Evolutionary conservation across 2,113 vertebrate species (phyloP).

Genomic region (Thamnophis sirtalis): DNA sequence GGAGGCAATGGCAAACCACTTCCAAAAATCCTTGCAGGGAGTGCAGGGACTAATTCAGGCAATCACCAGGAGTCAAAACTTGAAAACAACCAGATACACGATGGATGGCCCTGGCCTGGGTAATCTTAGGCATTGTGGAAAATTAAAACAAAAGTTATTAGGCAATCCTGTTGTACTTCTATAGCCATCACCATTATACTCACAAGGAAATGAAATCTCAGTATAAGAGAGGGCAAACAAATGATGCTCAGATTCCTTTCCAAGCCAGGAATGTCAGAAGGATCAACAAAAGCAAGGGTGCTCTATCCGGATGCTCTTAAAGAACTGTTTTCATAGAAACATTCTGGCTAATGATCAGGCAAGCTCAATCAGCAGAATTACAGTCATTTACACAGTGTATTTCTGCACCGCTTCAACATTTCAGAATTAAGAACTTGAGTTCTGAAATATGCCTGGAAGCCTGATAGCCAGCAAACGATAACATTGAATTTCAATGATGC

Average conservation of each 20-base stretch:
- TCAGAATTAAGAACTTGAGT: background rate
- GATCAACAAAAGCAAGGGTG: background rate
- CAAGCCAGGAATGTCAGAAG: background rate
- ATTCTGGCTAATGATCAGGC: background rate
- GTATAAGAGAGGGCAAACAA: background rate
- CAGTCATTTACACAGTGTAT: background rate
- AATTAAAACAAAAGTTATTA: background rate
- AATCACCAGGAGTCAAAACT: background rate
- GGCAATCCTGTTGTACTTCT: background rate
- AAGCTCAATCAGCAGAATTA: background rate
- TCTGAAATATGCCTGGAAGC: background rate
- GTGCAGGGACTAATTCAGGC: background rate
- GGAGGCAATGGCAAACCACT: background rate
- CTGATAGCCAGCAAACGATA: background rate
- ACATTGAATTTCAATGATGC: background rate
- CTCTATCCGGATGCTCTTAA: background rate
- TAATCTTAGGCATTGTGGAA: background rate
- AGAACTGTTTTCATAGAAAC: background rate
- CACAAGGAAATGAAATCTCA: background rate
- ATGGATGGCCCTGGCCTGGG: background rate
- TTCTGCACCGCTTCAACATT: background rate
- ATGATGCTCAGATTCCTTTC: background rate
- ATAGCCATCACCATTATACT: background rate
- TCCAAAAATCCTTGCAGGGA: background rate
- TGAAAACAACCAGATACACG: background rate